These are phyloP conservation scores for Leptopterna dolabrata DNA, from an alignment of 2,888 invertebrate genomes.

Conservation along the genomic window DNA sequence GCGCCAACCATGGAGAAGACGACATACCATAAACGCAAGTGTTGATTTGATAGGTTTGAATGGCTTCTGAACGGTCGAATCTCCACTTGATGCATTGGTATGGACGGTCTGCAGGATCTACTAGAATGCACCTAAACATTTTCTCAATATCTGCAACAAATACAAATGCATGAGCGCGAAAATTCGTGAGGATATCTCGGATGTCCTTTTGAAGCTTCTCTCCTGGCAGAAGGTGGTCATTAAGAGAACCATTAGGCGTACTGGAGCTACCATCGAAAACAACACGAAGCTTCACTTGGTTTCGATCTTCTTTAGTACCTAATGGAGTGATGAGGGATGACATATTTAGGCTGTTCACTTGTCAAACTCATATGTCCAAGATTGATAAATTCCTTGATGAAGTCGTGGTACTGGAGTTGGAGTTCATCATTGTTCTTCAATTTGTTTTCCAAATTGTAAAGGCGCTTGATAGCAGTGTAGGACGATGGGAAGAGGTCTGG, in stretches of 20 bases:
- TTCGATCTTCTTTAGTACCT: slow-evolving; percentile 34
- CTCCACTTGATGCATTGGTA: slow-evolving; percentile 32
- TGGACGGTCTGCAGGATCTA: slow-evolving; percentile 8
- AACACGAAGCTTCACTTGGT: slow-evolving; percentile 36
- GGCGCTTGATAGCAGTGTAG: neutral
- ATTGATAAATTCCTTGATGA: slow-evolving; percentile 24
- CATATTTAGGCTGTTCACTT: neutral
- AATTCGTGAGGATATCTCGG: slow-evolving; percentile 26
- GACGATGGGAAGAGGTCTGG: neutral
- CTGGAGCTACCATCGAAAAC: slow-evolving; percentile 37
- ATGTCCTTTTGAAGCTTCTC: slow-evolving; percentile 45
- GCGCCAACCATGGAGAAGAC: slow-evolving; percentile 21
- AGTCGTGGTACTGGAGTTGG: slow-evolving; percentile 1
- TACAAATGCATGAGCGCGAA: slow-evolving; percentile 11
- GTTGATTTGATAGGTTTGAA: slow-evolving; percentile 36
- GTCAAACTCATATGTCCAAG: slow-evolving; percentile 28
- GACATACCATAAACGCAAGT: slow-evolving; percentile 3
- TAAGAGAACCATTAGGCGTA: slow-evolving; percentile 33
- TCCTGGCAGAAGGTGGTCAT: slow-evolving; percentile 24
- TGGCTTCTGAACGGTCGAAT: neutral
- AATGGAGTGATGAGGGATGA: slow-evolving; percentile 47
- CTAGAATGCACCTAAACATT: slow-evolving; percentile 31
- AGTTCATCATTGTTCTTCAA: neutral
- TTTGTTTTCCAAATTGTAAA: slow-evolving; percentile 43
- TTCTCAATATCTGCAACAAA: slow-evolving; percentile 32